Evolutionary conservation across 64 coral and sea anemone genomes (phyloP), one percentile per base, ranked within the genome.

Genomic region (Dendrophyllia cribrosa): DNA sequence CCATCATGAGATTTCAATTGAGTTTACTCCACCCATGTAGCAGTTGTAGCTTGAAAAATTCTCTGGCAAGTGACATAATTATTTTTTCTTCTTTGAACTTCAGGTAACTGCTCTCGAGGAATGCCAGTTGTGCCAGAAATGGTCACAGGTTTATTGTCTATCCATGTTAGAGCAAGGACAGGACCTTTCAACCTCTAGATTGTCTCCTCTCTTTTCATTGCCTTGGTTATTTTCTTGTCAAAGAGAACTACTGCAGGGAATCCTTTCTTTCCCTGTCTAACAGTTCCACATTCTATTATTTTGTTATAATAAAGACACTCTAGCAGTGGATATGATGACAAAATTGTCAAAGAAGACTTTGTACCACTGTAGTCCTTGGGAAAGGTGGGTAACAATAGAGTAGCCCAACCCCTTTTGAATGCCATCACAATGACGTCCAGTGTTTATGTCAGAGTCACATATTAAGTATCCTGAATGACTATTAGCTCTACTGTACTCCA

Each of bases 401-500:
- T 87, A 87, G 8, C 2, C 66, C 84, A 71, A 58, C 16, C 22
- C 13, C 26, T 71, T 43, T 13, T 87, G 44, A 51, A 72, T 50
- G 5, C 67, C 45, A 5, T 76, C 61, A 9, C 6, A 12, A 43
- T 58, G 49, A 61, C 44, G 21, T 65, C 89, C 77, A 83, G 66
- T 72, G 69, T 91, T 83, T 59, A 83, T 67, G 21, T 91, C 61
- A 60, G 83, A 91, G 64, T 82, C 50, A 72, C 89, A 70, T 49
- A 91, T 34, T 34, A 34, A 77, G 34, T 90, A 82, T 48, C 88
- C 88, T 52, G 24, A 58, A 23, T 23, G 13, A 44, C 77, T 81
- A 69, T 91, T 66, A 73, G 76, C 89, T 56, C 89, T 62, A 91
- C 89, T 56, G 77, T 62, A 91, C 89, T 83, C 89, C 89, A 91